Evolutionary conservation across 1,140 invertebrate species (phyloP).

Genomic region (Aphidius ervi): DNA sequence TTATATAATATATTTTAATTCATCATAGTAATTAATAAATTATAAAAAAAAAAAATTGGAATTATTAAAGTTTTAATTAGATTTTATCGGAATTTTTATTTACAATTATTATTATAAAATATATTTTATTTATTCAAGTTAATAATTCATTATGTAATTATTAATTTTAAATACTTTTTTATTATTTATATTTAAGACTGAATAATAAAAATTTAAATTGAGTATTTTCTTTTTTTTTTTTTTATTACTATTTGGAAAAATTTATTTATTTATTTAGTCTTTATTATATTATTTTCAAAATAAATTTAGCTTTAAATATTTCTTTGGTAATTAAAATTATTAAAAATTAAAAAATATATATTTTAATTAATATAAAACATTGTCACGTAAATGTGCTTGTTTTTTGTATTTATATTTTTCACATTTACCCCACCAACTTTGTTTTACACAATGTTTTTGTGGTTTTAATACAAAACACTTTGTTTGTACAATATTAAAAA

Average conservation of each 20-base stretch:
- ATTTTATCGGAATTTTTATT: too few species aligned
- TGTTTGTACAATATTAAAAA: conserved; percentile 90
- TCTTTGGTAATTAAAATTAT: too few species aligned
- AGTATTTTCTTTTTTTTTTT: too few species aligned
- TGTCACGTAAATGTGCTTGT: conserved; percentile 72
- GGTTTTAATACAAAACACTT: conserved; percentile 86
- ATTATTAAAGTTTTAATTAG: too few species aligned
- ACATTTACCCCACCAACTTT: conserved; percentile 83
- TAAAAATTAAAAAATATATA: neutral
- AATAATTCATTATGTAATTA: neutral
- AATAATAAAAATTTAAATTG: too few species aligned
- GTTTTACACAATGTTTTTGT: conserved; percentile 68
- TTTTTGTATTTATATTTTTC: conserved; percentile 63
- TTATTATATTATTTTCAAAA: neutral
- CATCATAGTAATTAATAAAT: too few species aligned
- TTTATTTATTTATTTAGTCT: neutral
- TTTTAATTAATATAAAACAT: conserved; percentile 59
- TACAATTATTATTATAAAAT: too few species aligned
- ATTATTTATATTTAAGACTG: neutral
- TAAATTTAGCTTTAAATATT: too few species aligned
- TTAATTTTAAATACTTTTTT: neutral
- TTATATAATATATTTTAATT: too few species aligned
- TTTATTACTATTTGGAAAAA: too few species aligned
- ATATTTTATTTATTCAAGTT: too few species aligned
- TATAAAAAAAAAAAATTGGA: too few species aligned